Evolutionary conservation across 2,888 invertebrate species (phyloP).

Genomic region (Megastigmus dorsalis): DNA sequence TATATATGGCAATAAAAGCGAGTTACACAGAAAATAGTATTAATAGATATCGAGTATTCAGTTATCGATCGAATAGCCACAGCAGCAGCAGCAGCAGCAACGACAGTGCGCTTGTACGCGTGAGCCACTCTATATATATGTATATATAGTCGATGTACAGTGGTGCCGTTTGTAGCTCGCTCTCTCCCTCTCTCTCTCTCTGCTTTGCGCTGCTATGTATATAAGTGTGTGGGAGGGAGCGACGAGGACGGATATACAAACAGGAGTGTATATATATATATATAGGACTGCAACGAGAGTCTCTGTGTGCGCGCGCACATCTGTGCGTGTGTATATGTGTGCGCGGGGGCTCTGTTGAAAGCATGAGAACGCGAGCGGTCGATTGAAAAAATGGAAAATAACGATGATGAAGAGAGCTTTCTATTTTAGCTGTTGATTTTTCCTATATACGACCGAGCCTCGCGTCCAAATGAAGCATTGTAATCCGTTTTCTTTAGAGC

Average conservation of each 20-base stretch:
- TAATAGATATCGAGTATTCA: constrained; percentile 54
- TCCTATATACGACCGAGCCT: too few relatives aligned
- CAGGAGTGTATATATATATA: too few relatives aligned
- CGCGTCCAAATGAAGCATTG: neutral
- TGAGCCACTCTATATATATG: neutral
- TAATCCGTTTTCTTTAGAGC: neutral
- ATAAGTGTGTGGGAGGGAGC: constrained; percentile 4
- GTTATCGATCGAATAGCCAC: constrained; percentile 43
- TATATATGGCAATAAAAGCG: neutral
- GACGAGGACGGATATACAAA: constrained; percentile 15
- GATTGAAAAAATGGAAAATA: constrained; percentile 42
- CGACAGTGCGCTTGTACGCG: constrained; percentile 8
- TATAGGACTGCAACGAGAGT: neutral
- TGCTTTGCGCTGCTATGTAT: neutral
- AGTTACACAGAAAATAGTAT: constrained; percentile 43
- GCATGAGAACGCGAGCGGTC: neutral
- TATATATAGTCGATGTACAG: too few relatives aligned
- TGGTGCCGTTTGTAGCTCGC: neutral
- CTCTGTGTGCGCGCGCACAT: neutral
- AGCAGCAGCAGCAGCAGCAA: too few relatives aligned
- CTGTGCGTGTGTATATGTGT: too few relatives aligned
- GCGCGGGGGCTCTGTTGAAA: too few relatives aligned
- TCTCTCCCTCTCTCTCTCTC: neutral
- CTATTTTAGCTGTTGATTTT: constrained; percentile 6
- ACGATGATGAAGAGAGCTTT: constrained; percentile 38